Evolutionary conservation across 2,797 vertebrate species (phyloP).

Genomic region (Micrastur ruficollis): DNA sequence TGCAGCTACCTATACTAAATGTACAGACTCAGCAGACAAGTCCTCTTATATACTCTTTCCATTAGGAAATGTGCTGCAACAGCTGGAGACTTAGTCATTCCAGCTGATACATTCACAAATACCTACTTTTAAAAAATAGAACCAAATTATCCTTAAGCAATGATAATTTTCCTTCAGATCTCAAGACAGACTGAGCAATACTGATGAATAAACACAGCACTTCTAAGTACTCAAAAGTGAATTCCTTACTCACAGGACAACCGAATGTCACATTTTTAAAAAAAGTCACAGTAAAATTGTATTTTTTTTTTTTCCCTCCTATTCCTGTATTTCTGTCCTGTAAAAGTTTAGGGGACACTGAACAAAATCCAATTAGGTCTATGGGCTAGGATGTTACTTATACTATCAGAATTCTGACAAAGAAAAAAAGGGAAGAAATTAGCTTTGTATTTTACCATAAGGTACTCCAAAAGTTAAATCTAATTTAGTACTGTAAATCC

Average conservation of each 20-base stretch:
- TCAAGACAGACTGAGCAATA: background rate
- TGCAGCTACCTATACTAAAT: background rate
- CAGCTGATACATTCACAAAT: background rate
- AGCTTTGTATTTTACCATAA: background rate
- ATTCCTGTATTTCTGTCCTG: background rate
- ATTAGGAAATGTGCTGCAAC: background rate
- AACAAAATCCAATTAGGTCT: background rate
- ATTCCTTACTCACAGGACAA: background rate
- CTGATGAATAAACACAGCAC: background rate
- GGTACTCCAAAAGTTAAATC: background rate
- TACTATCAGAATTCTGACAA: background rate
- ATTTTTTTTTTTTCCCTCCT: background rate
- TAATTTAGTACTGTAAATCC: background rate
- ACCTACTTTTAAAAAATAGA: background rate
- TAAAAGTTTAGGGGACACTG: background rate
- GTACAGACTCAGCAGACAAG: background rate
- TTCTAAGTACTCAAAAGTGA: background rate
- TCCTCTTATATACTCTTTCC: background rate
- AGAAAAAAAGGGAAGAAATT: background rate
- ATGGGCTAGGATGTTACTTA: background rate
- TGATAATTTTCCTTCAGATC: background rate
- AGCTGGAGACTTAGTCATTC: background rate
- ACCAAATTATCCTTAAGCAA: background rate
- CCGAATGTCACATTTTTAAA: accelerated
- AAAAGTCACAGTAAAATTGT: background rate